Conservation (phyloP, 1,140 invertebrate species). For the Gryon sp. region DNA sequence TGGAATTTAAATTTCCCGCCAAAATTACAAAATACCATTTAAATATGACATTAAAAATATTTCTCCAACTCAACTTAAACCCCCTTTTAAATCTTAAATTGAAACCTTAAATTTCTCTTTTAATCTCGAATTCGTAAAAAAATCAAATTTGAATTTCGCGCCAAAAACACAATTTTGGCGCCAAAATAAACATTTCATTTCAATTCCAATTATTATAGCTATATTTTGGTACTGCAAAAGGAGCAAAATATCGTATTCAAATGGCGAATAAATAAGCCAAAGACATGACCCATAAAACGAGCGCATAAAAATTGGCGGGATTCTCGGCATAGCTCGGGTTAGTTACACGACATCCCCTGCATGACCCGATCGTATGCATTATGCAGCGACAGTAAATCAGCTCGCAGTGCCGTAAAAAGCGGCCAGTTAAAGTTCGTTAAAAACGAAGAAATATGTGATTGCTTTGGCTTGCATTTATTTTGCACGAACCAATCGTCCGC, state of each 20-base stretch:
- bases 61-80: too few species aligned
- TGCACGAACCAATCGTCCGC: neutral
- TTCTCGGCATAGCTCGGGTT: slow-evolving; percentile 34
- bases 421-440: slow-evolving; percentile 47
- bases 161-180: too few species aligned
- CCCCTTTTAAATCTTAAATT: too few species aligned
- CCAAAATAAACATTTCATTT: too few species aligned
- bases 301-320: slow-evolving; percentile 29
- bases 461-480: slow-evolving; percentile 47
- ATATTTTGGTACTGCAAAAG: too few species aligned
- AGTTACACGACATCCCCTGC: slow-evolving; percentile 30
- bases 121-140: too few species aligned
- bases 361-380: slow-evolving; percentile 51
- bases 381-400: slow-evolving; percentile 57
- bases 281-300: slow-evolving; percentile 29
- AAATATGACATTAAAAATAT: too few species aligned
- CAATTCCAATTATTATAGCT: too few species aligned
- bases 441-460: slow-evolving; percentile 60
- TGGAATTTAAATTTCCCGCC: too few species aligned
- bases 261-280: neutral
- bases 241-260: neutral
- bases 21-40: too few species aligned
- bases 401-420: slow-evolving; percentile 32
- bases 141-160: too few species aligned
- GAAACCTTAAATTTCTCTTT: too few species aligned